Evolutionary conservation across 2,888 invertebrate genomes (phyloP).

Genomic region (Ophioninae sp.): DNA sequence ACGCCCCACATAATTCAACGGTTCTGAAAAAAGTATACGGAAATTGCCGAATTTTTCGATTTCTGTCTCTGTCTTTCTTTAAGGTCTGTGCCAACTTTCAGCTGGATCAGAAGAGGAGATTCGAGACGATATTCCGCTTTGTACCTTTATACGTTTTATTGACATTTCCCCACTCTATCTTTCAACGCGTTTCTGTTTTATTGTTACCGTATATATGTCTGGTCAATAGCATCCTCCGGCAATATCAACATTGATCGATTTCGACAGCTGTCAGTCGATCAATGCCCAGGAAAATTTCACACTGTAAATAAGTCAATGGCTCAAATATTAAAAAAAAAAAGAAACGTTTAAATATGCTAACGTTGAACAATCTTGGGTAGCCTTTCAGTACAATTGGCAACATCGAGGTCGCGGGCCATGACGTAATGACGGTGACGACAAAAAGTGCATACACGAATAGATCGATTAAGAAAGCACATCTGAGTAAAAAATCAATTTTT

Average conservation of each 20-base stretch:
- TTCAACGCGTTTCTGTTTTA: neutral
- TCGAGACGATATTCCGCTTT: neutral
- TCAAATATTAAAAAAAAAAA: neutral
- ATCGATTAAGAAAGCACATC: neutral
- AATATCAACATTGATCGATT: neutral
- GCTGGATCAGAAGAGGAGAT: neutral
- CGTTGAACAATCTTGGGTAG: neutral
- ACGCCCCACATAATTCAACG: conserved; percentile 59
- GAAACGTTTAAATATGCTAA: neutral
- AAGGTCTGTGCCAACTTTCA: too few relatives aligned
- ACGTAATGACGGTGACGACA: neutral
- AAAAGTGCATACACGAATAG: conserved; percentile 2
- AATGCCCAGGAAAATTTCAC: neutral
- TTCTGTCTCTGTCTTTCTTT: neutral
- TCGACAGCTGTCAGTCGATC: neutral
- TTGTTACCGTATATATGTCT: neutral
- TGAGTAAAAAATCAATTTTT: too few relatives aligned
- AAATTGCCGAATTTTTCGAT: conserved; percentile 27
- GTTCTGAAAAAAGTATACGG: conserved; percentile 60
- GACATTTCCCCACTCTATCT: neutral
- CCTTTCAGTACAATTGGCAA: neutral
- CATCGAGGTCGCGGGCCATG: neutral
- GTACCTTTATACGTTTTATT: neutral
- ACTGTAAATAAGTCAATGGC: neutral
- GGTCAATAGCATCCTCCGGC: neutral